These are phyloP conservation scores for Plebejus melissa DNA, from an alignment of 2,888 invertebrate genomes.

Conservation along the genomic window DNA sequence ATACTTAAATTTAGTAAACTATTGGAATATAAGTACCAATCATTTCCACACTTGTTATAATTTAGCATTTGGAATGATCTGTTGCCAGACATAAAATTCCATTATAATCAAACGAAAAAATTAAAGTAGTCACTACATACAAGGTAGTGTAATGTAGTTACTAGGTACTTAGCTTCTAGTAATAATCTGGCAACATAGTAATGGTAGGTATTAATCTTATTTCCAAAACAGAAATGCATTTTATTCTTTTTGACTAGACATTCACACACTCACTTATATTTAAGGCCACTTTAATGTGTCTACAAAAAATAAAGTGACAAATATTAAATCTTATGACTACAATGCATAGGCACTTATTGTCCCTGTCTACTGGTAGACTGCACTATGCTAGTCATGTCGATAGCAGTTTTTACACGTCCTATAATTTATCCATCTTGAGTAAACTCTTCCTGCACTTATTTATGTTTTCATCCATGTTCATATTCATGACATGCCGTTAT, in stretches of 20 bases:
- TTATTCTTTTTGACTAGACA: constrained; percentile 63
- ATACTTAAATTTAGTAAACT: constrained; percentile 8
- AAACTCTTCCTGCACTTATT: neutral
- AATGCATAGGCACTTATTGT: neutral
- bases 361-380: neutral
- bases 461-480: neutral
- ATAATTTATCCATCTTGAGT: neutral
- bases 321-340: neutral
- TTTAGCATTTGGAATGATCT: constrained; percentile 13
- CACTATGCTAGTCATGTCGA: neutral
- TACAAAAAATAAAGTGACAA: constrained; percentile 13
- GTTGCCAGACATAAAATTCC: neutral
- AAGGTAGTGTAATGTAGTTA: no score
- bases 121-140: no score
- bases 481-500: neutral
- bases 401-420: neutral
- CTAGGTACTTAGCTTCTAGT: neutral
- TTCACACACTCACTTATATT: constrained; percentile 49
- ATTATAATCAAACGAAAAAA: neutral
- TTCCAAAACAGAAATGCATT: constrained; percentile 32
- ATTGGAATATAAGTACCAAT: constrained; percentile 23
- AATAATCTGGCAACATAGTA: constrained; percentile 2
- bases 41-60: constrained; percentile 6
- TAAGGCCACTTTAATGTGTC: constrained; percentile 11
- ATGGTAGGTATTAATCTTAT: constrained; percentile 25